A percentile compares a stretch with the other conserved stretches of the same genome.
phyloP scores from a whole-genome alignment of 1,140 invertebrate species.

The Zophobas atratus region DNA sequence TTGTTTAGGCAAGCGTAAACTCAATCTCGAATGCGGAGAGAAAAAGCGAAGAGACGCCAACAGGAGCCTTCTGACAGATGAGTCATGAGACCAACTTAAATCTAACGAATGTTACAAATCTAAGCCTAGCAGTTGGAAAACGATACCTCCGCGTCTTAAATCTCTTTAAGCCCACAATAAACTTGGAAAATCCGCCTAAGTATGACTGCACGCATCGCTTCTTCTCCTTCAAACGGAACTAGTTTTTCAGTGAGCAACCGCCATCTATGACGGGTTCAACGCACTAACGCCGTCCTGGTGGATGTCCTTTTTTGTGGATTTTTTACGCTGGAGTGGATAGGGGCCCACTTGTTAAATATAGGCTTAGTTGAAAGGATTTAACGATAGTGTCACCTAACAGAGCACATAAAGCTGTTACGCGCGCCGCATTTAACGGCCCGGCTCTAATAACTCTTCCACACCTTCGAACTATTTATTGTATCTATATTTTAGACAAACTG shows the following conservation, averaged over 20 bases:
- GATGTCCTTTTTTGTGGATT: constrained; percentile 18
- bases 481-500: constrained; percentile 39
- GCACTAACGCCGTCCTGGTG: constrained; percentile 46
- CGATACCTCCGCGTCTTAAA: constrained; percentile 34
- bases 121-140: constrained; percentile 16
- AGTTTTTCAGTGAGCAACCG: constrained; percentile 56
- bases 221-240: constrained; percentile 25
- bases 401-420: constrained; percentile 40
- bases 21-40: background rate
- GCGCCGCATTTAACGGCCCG: constrained; percentile 41
- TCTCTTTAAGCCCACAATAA: constrained; percentile 46
- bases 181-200: constrained; percentile 43
- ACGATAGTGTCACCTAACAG: constrained; percentile 45
- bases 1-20: constrained; percentile 8
- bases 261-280: constrained; percentile 59
- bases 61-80: background rate
- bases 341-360: constrained; percentile 31
- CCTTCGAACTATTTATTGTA: constrained; percentile 43
- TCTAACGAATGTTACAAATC: constrained; percentile 35
- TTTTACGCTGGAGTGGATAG: constrained; percentile 10
- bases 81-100: background rate
- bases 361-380: constrained; percentile 32
- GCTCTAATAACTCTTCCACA: constrained; percentile 44
- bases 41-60: constrained; percentile 9
- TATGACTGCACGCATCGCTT: constrained; percentile 26